Percentiles rank a stretch among this genome's conserved stretches.
Evolutionary conservation across 1,140 invertebrate genomes (phyloP).

Genomic region (Brachionus rubens): DNA sequence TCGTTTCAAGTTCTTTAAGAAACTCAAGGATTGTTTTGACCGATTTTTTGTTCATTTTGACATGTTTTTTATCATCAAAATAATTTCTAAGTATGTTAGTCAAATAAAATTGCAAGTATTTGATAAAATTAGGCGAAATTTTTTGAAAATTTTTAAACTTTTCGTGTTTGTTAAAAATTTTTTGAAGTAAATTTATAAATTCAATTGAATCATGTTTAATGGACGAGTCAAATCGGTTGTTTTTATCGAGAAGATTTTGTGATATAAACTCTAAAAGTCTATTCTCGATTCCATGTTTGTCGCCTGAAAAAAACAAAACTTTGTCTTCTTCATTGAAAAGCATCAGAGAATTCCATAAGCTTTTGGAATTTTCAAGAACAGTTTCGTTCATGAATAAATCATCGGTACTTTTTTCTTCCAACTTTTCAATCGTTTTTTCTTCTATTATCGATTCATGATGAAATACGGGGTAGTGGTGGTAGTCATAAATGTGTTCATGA

Average conservation of each 20-base stretch:
- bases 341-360: neutral
- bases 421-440: too few relatives aligned
- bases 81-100: neutral
- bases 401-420: too few relatives aligned
- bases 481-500: too few relatives aligned
- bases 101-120: slow-evolving; percentile 1
- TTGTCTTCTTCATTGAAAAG: neutral
- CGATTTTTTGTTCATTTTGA: neutral
- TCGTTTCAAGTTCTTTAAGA: too few relatives aligned
- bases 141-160: neutral
- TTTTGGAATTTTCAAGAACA: slow-evolving; percentile 2
- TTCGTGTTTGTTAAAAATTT: neutral
- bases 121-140: neutral
- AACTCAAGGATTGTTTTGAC: too few relatives aligned
- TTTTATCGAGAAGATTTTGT: neutral
- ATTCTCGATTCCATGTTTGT: neutral
- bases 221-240: neutral
- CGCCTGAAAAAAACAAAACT: neutral
- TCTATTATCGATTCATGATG: too few relatives aligned
- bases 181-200: neutral
- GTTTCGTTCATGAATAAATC: too few relatives aligned
- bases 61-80: neutral
- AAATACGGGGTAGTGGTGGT: too few relatives aligned
- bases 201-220: neutral
- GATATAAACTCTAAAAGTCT: neutral